These are phyloP conservation scores for Montipora foliosa DNA, from an alignment of 64 coral and sea anemone genomes.

Conservation along the genomic window DNA sequence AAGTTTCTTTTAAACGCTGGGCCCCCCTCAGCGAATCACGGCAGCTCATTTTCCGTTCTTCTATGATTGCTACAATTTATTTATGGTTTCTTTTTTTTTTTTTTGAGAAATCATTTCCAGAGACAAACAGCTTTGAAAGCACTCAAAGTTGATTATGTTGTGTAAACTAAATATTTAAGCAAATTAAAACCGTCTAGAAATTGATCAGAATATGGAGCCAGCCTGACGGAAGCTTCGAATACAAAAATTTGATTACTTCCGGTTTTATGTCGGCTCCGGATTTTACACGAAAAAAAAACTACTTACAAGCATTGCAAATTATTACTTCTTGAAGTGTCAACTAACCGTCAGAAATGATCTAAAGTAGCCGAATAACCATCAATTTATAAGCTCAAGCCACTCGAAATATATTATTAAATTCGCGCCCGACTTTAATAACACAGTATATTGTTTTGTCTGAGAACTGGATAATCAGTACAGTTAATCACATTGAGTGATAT, in stretches of 20 bases:
- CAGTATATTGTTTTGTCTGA: slow-evolving; percentile 30
- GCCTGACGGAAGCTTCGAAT: neutral
- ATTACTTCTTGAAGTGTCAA: neutral
- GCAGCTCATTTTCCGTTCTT: neutral
- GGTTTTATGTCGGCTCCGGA: neutral
- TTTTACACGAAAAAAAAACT: neutral
- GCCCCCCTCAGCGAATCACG: neutral
- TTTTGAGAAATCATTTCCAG: neutral
- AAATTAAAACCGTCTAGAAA: slow-evolving; percentile 17
- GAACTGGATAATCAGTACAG: slow-evolving; percentile 22
- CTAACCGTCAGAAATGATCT: neutral
- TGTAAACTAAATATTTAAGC: neutral
- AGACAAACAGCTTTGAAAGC: neutral
- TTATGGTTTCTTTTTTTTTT: neutral
- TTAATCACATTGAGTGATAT: neutral
- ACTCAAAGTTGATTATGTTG: neutral
- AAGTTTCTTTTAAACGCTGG: too few species aligned
- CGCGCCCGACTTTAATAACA: neutral
- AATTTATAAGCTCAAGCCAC: neutral
- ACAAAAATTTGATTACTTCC: slow-evolving; percentile 34
- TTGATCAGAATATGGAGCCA: neutral
- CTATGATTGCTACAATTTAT: neutral
- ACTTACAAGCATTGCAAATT: slow-evolving; percentile 9
- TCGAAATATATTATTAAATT: neutral
- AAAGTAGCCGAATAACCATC: neutral